These are phyloP conservation scores for Tromatobia lineatoria DNA, from an alignment of 2,888 invertebrate genomes.

Conservation along the genomic window DNA sequence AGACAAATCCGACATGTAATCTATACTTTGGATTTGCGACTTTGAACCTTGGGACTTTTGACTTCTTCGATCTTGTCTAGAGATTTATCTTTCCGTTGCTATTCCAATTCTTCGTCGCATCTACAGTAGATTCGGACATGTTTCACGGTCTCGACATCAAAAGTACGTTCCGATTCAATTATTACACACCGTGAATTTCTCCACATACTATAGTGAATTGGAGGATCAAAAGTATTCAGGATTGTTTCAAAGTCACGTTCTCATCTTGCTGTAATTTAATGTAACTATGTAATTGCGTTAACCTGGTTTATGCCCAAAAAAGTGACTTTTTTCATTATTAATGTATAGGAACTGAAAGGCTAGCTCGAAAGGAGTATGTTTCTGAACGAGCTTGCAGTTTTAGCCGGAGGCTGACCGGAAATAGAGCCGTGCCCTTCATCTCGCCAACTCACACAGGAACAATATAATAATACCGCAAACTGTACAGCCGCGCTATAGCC, in stretches of 20 bases:
- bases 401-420: conserved; percentile 56
- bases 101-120: not conserved
- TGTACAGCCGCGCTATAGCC: conserved; percentile 43
- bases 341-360: not conserved
- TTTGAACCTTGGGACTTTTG: not conserved
- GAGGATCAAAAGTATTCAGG: conserved; percentile 8
- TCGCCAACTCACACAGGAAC: conserved; percentile 64
- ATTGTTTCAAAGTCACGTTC: conserved; percentile 1
- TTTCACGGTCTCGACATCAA: not conserved
- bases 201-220: not conserved
- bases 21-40: not conserved
- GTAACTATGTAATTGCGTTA: not conserved
- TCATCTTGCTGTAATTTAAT: not conserved
- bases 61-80: not conserved
- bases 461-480: conserved; percentile 63
- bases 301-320: not conserved
- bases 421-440: conserved; percentile 37
- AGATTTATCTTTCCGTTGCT: not conserved
- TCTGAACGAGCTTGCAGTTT: conserved; percentile 35
- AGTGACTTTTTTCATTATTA: not conserved
- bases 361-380: conserved; percentile 10
- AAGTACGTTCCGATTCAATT: not conserved
- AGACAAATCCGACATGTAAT: not conserved
- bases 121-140: not conserved
- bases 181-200: not conserved